A percentile compares a stretch with the other conserved stretches of the same genome.
phyloP scores from a whole-genome alignment of 2,888 invertebrate species.

The Folsomia candida region DNA sequence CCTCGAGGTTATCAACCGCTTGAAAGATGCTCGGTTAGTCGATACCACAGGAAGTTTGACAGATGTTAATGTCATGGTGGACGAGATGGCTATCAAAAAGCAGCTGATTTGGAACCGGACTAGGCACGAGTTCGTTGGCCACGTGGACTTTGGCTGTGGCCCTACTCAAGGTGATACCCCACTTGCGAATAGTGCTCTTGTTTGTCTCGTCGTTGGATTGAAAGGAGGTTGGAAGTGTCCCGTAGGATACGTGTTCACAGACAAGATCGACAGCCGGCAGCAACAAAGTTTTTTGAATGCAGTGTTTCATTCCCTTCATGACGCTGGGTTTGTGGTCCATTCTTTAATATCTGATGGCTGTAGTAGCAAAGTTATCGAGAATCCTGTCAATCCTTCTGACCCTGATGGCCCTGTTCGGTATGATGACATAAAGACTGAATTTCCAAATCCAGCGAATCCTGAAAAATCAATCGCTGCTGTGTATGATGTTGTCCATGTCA shows the following conservation, averaged over 20 bases:
- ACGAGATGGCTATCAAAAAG: too few species aligned
- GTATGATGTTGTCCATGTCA: conserved; percentile 5
- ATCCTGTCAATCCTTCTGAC: too few species aligned
- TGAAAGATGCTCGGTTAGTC: not conserved
- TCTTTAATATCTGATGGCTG: not conserved
- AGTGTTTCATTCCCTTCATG: not conserved
- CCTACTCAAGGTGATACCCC: not conserved
- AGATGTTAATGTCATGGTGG: not conserved
- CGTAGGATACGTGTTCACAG: not conserved
- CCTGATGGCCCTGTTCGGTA: too few species aligned
- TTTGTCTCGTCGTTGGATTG: not conserved
- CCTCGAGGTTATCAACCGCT: not conserved
- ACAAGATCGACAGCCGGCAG: not conserved
- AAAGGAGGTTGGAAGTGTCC: conserved; percentile 9
- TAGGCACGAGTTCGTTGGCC: not conserved
- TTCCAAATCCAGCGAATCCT: not conserved
- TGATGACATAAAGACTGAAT: too few species aligned
- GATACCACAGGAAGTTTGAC: not conserved
- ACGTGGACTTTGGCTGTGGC: not conserved
- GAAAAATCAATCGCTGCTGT: not conserved
- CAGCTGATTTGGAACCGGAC: not conserved
- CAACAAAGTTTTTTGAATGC: not conserved
- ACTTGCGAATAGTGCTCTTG: not conserved
- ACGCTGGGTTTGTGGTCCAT: not conserved
- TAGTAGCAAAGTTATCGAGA: not conserved